These are phyloP conservation scores for Notarius lentiginosus DNA, from an alignment of 2,113 vertebrate genomes.

Conservation along the genomic window DNA sequence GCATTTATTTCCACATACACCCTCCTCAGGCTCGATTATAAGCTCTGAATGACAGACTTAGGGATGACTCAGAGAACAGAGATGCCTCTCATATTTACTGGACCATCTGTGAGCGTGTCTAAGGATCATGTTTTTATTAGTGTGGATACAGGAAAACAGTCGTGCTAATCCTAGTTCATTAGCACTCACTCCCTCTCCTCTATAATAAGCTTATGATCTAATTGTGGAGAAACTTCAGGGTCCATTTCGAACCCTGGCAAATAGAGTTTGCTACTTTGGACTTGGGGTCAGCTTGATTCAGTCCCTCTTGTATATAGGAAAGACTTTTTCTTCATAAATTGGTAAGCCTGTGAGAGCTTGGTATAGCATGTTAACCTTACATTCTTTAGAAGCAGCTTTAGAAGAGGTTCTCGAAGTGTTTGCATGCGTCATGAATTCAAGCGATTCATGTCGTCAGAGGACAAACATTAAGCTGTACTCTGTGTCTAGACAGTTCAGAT, in stretches of 20 bases:
- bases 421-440: neutral
- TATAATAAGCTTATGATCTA: conserved; percentile 55
- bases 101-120: conserved; percentile 7
- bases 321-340: conserved; percentile 16
- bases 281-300: conserved; percentile 1
- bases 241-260: conserved; percentile 12
- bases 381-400: neutral
- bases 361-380: neutral
- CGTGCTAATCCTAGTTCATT: conserved; percentile 40
- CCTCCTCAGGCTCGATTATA: conserved; percentile 1
- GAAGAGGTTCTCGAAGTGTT: neutral
- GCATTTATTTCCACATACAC: neutral
- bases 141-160: conserved; percentile 16
- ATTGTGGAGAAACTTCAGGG: conserved; percentile 20
- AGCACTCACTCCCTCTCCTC: conserved; percentile 17
- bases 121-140: conserved; percentile 55
- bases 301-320: neutral
- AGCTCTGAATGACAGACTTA: conserved; percentile 19
- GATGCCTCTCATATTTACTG: conserved; percentile 37
- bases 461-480: neutral
- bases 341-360: conserved; percentile 31
- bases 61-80: conserved; percentile 41
- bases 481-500: conserved; percentile 1
- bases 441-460: neutral
- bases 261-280: conserved; percentile 12